These are phyloP conservation scores for Nibea albiflora DNA, from an alignment of 2,113 vertebrate genomes.

Conservation along the genomic window DNA sequence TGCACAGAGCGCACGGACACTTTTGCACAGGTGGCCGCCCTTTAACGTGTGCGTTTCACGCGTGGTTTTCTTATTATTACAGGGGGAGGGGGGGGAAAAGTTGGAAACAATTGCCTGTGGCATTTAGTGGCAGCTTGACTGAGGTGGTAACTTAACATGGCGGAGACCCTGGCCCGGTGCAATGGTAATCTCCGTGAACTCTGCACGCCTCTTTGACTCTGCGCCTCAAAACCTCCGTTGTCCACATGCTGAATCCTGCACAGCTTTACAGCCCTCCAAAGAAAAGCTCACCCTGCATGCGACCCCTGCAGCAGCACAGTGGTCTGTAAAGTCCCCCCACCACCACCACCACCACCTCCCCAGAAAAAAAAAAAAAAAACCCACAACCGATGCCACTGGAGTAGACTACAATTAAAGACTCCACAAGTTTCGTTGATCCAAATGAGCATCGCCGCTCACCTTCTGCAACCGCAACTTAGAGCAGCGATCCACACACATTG, in stretches of 20 bases:
- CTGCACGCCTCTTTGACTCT: constrained; percentile 40
- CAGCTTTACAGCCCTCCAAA: not conserved
- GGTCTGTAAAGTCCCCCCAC: constrained; percentile 21
- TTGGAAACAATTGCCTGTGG: constrained; percentile 50
- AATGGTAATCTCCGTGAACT: constrained; percentile 56
- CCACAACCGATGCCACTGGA: not conserved
- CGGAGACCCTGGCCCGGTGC: constrained; percentile 60
- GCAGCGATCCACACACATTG: constrained; percentile 27
- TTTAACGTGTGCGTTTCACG: not conserved
- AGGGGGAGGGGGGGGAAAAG: not conserved
- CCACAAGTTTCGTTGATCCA: constrained; percentile 59
- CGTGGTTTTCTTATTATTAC: not conserved
- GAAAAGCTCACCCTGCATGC: constrained; percentile 17
- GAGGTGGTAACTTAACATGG: constrained; percentile 70
- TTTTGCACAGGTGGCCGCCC: constrained; percentile 17
- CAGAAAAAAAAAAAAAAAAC: not conserved
- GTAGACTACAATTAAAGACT: constrained; percentile 13
- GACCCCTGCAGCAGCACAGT: constrained; percentile 26
- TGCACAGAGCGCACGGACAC: not conserved
- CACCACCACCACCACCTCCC: no score
- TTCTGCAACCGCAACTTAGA: constrained; percentile 16
- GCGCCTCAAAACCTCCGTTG: constrained; percentile 14
- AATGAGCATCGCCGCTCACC: constrained; percentile 36
- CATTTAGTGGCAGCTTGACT: constrained; percentile 34
- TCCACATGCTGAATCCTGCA: constrained; percentile 13